These are phyloP conservation scores for Miichthys miiuy DNA, from an alignment of 2,797 vertebrate species.

Conservation along the genomic window DNA sequence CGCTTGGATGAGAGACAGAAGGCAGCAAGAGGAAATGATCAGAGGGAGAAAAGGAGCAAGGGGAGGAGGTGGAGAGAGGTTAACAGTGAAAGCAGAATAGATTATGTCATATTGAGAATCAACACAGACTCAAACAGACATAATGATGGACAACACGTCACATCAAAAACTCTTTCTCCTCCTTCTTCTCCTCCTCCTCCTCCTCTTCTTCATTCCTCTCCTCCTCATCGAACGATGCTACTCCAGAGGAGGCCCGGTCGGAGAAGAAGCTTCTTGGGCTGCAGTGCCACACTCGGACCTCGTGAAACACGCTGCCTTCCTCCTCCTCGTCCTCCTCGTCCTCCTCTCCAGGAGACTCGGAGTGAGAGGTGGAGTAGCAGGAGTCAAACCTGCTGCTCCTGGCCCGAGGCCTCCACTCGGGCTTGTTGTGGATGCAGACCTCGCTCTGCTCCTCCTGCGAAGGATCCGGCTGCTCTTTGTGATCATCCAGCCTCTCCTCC, in stretches of 20 bases:
- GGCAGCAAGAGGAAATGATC: constrained; percentile 43
- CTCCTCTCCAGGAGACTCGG: constrained; percentile 89
- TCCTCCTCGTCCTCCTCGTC: constrained; percentile 88
- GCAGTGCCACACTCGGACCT: constrained; percentile 82
- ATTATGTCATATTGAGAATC: constrained; percentile 71
- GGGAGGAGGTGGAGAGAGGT: constrained; percentile 35
- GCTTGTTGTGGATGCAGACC: constrained; percentile 82
- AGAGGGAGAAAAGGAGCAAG: constrained; percentile 4
- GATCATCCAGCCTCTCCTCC: constrained; percentile 67
- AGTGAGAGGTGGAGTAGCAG: constrained; percentile 92
- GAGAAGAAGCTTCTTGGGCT: constrained; percentile 88
- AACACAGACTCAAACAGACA: constrained; percentile 66
- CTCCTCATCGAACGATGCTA: constrained; percentile 92
- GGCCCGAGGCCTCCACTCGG: constrained; percentile 85
- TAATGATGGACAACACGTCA: constrained; percentile 76
- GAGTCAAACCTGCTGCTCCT: constrained; percentile 91
- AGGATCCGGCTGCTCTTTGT: constrained; percentile 82
- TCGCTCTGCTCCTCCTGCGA: constrained; percentile 84
- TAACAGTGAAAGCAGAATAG: constrained; percentile 61
- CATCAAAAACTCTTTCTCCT: constrained; percentile 77
- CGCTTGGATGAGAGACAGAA: constrained; percentile 57
- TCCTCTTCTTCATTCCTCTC: constrained; percentile 70
- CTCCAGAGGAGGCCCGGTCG: constrained; percentile 92
- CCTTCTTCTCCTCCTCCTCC: constrained; percentile 77
- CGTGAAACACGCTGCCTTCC: constrained; percentile 85